Conservation (phyloP, 64 coral and sea anemone genomes). For the Platygyra sinensis region DNA sequence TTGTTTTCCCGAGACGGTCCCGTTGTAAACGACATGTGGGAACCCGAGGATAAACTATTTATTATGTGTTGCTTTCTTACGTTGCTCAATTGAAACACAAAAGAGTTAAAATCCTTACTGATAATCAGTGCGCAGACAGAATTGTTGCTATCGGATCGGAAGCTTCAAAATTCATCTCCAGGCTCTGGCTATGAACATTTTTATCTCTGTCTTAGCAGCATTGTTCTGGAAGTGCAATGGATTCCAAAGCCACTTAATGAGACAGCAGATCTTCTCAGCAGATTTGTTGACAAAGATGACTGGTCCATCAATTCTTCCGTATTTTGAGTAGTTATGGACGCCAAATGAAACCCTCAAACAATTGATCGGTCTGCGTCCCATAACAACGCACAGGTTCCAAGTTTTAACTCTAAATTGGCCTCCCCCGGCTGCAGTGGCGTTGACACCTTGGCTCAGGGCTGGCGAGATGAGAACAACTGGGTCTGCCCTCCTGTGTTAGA, state of each 20-base stretch:
- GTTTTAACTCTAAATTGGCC: slow-evolving; percentile 70
- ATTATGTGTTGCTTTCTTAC: slow-evolving; percentile 25
- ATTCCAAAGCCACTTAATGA: slow-evolving; percentile 39
- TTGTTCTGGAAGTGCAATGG: slow-evolving; percentile 38
- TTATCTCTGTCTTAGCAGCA: slow-evolving; percentile 25
- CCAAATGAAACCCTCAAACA: slow-evolving; percentile 49
- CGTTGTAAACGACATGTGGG: slow-evolving; percentile 35
- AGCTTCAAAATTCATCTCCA: slow-evolving; percentile 24
- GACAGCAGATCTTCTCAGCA: slow-evolving; percentile 48
- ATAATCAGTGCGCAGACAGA: slow-evolving; percentile 18
- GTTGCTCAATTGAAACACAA: slow-evolving; percentile 10
- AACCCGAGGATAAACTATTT: slow-evolving; percentile 26
- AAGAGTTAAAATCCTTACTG: slow-evolving; percentile 8
- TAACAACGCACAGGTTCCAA: slow-evolving; percentile 59
- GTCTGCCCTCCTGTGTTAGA: slow-evolving; percentile 53
- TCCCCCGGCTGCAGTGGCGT: slow-evolving; percentile 46
- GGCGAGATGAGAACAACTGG: slow-evolving; percentile 66
- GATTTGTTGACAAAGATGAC: slow-evolving; percentile 58
- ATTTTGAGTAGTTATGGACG: slow-evolving; percentile 29
- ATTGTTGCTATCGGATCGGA: slow-evolving; percentile 40
- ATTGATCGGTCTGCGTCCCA: slow-evolving; percentile 60
- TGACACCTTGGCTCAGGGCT: slow-evolving; percentile 70
- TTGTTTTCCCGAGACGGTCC: slow-evolving; percentile 33
- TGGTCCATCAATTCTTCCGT: slow-evolving; percentile 53
- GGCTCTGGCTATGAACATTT: slow-evolving; percentile 23